Evolutionary conservation across 2,113 vertebrate genomes (phyloP).

Genomic region (Callaeas wilsoni): DNA sequence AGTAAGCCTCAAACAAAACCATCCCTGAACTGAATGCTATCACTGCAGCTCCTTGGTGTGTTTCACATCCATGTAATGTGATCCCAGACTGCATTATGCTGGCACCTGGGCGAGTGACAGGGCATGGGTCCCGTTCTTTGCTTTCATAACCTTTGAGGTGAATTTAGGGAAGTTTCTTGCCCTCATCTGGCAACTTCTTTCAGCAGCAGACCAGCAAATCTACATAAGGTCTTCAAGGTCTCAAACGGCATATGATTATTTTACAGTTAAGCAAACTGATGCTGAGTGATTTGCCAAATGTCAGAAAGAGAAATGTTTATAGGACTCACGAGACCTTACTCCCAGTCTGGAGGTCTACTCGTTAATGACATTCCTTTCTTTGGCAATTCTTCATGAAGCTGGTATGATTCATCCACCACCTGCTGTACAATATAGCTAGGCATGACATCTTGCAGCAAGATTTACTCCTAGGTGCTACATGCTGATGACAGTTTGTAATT

Average conservation of each 20-base stretch:
- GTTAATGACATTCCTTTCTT: neutral
- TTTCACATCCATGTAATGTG: neutral
- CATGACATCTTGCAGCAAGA: neutral
- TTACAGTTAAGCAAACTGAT: neutral
- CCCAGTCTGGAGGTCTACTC: neutral
- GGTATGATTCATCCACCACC: neutral
- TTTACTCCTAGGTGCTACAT: neutral
- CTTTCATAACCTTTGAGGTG: neutral
- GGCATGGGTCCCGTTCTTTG: neutral
- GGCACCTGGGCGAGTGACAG: fast-evolving
- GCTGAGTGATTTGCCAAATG: neutral
- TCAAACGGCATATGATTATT: neutral
- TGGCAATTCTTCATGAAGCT: neutral
- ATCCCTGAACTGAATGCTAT: neutral
- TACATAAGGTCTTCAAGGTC: neutral
- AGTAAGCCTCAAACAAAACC: neutral
- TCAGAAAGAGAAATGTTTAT: neutral
- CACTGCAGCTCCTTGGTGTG: neutral
- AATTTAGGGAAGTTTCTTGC: neutral
- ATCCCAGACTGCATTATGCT: neutral
- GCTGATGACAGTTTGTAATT: neutral
- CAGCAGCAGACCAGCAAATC: neutral
- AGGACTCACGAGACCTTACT: neutral
- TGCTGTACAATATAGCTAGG: neutral
- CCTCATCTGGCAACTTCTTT: neutral